Evolutionary conservation across 2,113 vertebrate species (phyloP), one percentile per base, ranked within the genome.

Genomic region (Neolamprologus falcicula): DNA sequence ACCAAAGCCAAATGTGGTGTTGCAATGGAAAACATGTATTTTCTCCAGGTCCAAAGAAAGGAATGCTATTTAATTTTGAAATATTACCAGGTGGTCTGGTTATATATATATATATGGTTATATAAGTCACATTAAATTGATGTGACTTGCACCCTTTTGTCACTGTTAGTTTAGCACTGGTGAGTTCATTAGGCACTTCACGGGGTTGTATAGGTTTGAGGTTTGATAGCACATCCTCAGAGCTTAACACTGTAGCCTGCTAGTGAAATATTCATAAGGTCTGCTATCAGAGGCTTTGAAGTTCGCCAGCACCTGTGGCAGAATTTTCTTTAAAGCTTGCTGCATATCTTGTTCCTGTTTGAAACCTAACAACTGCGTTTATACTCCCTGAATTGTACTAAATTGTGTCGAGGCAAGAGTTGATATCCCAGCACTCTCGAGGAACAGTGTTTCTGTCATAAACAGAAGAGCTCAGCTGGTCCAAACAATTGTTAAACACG

Each of bases 251-350:
- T 83, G 82, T 86, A 93, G 82, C 89, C 89, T 78, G 61, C 21
- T 47, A 9, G 26, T 92, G 26, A 95, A 91, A 89, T 92, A 93
- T 93, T 91, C 73, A 92, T 83, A 33, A 81, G 68, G 53, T 21
- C 54, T 16, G 1, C 55, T 78, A 78, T 89, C 59, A 7, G 17
- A 83, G 71, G 89, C 90, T 93, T 93, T 93, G 91, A 94, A 93
- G 90, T 87, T 47, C 2, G 7, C 59, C 17, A 37, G 50, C 63
- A 92, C 89, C 68, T 91, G 79, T 92, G 88, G 87, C 83, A 57
- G 45, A 52, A 78, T 63, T 21, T 66, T 82, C 47, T n/a, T 26
- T 55, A 24, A 84, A 89, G 76, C 84, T 78, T 78, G 87, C 84
- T 19, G 71, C 50, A 61, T 63, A 35, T 61, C 71, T 26, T 66